These are phyloP conservation scores for Spilogale gracilis DNA, from an alignment of 2,113 vertebrate species.

Conservation along the genomic window DNA sequence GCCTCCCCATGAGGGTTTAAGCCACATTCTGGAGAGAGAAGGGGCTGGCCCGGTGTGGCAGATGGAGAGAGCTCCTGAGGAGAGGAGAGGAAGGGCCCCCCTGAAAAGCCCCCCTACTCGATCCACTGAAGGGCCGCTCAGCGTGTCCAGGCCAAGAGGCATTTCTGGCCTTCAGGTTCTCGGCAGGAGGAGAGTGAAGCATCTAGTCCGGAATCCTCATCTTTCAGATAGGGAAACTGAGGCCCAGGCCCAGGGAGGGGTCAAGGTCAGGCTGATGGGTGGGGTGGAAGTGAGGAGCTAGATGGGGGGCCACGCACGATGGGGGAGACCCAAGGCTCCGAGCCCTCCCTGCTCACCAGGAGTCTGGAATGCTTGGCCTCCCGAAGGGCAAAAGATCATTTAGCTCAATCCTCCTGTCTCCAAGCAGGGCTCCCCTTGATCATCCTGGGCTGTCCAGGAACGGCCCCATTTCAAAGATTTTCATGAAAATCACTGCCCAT, in stretches of 20 bases:
- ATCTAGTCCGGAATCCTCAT: neutral
- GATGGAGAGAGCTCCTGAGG: neutral
- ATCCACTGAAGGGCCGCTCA: neutral
- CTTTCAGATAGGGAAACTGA: neutral
- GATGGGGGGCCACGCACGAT: fast-evolving
- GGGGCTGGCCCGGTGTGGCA: neutral
- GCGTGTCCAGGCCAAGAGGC: neutral
- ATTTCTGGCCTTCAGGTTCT: neutral
- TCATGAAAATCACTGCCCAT: fast-evolving
- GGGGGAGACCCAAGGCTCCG: neutral
- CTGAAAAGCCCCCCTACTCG: fast-evolving
- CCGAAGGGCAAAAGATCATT: neutral
- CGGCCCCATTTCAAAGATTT: neutral
- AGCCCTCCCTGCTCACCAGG: fast-evolving
- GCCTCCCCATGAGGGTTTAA: neutral
- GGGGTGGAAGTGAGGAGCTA: neutral
- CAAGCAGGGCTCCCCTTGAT: neutral
- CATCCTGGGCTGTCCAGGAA: neutral
- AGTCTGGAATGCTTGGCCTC: neutral
- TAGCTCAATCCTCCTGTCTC: neutral
- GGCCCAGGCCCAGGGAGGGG: neutral
- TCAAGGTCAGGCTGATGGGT: neutral
- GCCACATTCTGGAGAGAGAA: neutral
- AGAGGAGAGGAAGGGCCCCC: neutral
- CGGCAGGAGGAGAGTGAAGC: neutral